Base-by-base conservation (phyloP, 2,888 invertebrate genomes). In the Caenorhabditis drosophilae region DNA sequence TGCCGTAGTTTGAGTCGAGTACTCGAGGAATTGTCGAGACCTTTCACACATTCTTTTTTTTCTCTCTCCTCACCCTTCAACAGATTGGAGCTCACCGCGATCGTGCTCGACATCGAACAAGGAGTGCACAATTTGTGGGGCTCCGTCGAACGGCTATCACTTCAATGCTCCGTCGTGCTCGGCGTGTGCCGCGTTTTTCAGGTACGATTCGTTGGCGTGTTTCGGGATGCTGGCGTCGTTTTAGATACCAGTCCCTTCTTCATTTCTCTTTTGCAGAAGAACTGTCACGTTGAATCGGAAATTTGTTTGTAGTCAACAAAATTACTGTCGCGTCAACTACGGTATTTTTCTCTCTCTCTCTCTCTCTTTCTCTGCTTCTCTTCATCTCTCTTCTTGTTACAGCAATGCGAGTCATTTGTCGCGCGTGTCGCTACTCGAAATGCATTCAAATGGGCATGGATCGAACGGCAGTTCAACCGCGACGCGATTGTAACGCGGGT, bases 371-470 rank as follows among this genome's bases (percentile, higher is more conserved):
- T n/a, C n/a, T 75, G 41, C 47, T 60, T 20, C 12, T 23, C 20
- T n/a, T 4, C n/a, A n/a, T n/a, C n/a, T n/a, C n/a, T n/a, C 23
- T n/a, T 1, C 3, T 0, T 18, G 23, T 66, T 71, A 42, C 64
- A 75, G 75, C 73, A 4, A 73, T 75, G 73, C 54, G 75, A 48
- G 75, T 75, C 7, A 75, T 75, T 26, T 75, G 75, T 22, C 69
- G 75, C 2, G 62, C 67, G 1, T 75, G 75, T 48, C 64, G 75
- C n/a, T 75, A 75, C 40, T 40, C 42, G 11, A 73, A 73, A 27
- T 75, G 75, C 45, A 45, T 75, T 4, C 20, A 38, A 11, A 67
- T 67, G 62, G 75, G 75, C 11, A 75, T 75, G 75, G 73, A 75
- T 23, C 38, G 63, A 58, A 40, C 60, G 18, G 75, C 75, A 7